These are phyloP conservation scores for Ctenochaetus hawaiiensis DNA, from an alignment of 2,797 vertebrate species.

Conservation along the genomic window DNA sequence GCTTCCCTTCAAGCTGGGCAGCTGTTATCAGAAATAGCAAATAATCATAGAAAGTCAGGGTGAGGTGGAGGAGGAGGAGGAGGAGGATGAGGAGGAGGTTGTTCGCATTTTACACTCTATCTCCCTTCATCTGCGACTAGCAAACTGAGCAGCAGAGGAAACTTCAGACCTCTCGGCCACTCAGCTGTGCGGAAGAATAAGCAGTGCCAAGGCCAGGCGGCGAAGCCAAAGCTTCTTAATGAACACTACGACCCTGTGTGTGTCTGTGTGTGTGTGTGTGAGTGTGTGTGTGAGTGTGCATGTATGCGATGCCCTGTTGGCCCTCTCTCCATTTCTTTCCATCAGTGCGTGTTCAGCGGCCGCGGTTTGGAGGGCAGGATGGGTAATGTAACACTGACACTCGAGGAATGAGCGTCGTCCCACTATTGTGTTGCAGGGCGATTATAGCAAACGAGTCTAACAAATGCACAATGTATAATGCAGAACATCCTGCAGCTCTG, in stretches of 20 bases:
- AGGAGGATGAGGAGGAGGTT: neutral
- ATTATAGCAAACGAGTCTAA: constrained; percentile 62
- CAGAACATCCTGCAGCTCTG: constrained; percentile 59
- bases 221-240: constrained; percentile 52
- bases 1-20: neutral
- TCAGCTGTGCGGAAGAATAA: constrained; percentile 46
- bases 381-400: constrained; percentile 53
- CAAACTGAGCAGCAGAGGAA: constrained; percentile 35
- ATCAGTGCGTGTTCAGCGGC: constrained; percentile 37
- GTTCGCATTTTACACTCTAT: constrained; percentile 11
- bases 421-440: constrained; percentile 60
- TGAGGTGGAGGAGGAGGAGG: no score
- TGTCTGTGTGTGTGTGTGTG: neutral
- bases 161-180: constrained; percentile 48
- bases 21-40: constrained; percentile 3
- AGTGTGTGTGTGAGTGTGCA: neutral
- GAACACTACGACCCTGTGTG: constrained; percentile 20
- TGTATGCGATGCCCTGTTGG: constrained; percentile 19
- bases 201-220: constrained; percentile 33
- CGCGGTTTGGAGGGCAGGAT: constrained; percentile 9
- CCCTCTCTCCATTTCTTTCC: constrained; percentile 26
- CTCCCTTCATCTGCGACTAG: constrained; percentile 27
- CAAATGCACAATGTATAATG: constrained; percentile 73
- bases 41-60: constrained; percentile 12
- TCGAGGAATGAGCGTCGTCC: constrained; percentile 51